Evolutionary conservation across 2,888 invertebrate genomes (phyloP), one percentile per base, ranked within the genome.

Genomic region (Parnassius smintheus): DNA sequence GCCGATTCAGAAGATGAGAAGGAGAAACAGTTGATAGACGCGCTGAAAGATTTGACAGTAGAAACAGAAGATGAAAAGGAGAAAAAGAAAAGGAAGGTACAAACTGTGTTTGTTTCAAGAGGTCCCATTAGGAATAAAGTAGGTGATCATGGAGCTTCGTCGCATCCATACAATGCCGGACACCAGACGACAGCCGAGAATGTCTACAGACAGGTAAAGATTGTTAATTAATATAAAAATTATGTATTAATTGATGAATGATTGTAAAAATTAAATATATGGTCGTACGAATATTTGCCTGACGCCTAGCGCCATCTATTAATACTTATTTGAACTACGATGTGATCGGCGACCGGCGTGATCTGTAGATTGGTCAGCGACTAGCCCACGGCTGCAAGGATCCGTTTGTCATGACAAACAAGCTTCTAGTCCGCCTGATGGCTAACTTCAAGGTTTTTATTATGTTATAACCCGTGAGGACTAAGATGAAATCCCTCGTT

Each of bases 41-140:
- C 77, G 0, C 58, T 75, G 0, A 74, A 75, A 1, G 71, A 72
- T 11, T 69, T 81, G 10, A 66, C 68, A 54, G 66, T 71, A 1
- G 62, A 62, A 2, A 66, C 74, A 22, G 73, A 76, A 12, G 66
- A 76, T 46, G 71, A 70, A 1, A 66, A 79, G 2, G 71, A 73
- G 2, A 65, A 75, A 55, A 85, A 76, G 35, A 74, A 71, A 59
- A 82, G 76, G 69, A 82, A 73, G 50, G 35, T 71, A 1, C 81
- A 75, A 25, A 81, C 69, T 0, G 78, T 85, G 1, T 7, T 70
- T 1, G 54, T 83, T 0, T 48, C 68, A 0, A 72, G 83, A 65
- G 63, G 66, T 0, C 82, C 85, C 0, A 59, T 72, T 0, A 75
- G 64, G 45, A 70, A 65, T 12, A 75, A 68, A 60, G 9, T 69